These are phyloP conservation scores for Falco columbarius DNA, from an alignment of 2,797 vertebrate genomes.

Conservation along the genomic window DNA sequence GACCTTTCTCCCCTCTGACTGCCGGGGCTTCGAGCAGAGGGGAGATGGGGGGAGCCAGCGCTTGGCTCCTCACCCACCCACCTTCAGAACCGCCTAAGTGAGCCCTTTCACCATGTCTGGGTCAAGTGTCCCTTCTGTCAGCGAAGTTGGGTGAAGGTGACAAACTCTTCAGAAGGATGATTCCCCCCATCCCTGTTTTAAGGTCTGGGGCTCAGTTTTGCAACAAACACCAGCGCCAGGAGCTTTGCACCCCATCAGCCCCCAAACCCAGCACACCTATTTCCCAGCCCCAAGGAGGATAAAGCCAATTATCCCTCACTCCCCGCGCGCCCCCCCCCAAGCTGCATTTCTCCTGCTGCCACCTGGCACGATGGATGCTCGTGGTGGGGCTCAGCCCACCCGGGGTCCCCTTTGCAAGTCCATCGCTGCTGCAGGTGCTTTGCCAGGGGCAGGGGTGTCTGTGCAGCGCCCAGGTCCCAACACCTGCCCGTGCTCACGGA, in stretches of 20 bases:
- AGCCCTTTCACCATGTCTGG: background rate
- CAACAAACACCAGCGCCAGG: background rate
- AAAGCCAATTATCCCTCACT: background rate
- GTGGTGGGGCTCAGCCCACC: background rate
- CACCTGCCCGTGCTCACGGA: accelerated
- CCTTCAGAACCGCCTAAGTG: background rate
- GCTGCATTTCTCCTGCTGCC: background rate
- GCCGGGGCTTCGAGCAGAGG: background rate
- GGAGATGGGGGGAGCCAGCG: accelerated
- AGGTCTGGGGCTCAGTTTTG: background rate
- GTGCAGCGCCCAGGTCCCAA: background rate
- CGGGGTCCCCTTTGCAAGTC: background rate
- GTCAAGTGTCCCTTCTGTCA: background rate
- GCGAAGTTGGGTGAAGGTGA: background rate
- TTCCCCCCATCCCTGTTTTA: background rate
- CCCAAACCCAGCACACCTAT: background rate
- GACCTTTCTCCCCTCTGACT: background rate
- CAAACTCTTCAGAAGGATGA: background rate
- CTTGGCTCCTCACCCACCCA: background rate
- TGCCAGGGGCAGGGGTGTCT: background rate
- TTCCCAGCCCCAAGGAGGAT: background rate
- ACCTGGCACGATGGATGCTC: accelerated
- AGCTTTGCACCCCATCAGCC: background rate
- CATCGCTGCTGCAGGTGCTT: background rate
- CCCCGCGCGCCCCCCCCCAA: too few species aligned